Evolutionary conservation across 1,140 invertebrate genomes (phyloP).

Genomic region (Pygmarrhopalites habei): DNA sequence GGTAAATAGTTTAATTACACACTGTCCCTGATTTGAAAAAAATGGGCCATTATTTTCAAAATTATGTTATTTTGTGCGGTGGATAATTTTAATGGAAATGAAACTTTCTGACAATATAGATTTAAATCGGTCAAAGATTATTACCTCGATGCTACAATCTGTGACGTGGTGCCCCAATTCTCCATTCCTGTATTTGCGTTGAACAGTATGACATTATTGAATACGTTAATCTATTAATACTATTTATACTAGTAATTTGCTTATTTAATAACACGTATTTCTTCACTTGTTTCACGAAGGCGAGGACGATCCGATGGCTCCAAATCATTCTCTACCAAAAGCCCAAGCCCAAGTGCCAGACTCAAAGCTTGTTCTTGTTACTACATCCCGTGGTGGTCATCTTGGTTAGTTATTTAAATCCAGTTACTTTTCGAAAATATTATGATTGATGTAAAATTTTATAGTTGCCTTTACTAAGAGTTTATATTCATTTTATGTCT

Average conservation of each 20-base stretch:
- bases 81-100: conserved; percentile 21
- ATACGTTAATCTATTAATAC: not conserved
- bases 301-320: too few species aligned
- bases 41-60: conserved; percentile 26
- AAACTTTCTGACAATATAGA: conserved; percentile 24
- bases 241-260: not conserved
- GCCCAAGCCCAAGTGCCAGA: not conserved
- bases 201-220: conserved; percentile 8
- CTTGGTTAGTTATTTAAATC: not conserved
- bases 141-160: conserved; percentile 59
- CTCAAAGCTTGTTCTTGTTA: not conserved
- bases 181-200: conserved; percentile 32
- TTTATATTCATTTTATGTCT: too few species aligned
- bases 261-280: not conserved
- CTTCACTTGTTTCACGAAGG: too few species aligned
- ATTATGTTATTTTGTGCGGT: conserved; percentile 30
- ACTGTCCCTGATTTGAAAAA: too few species aligned
- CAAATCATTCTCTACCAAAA: not conserved
- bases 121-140: conserved; percentile 70
- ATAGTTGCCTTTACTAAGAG: too few species aligned
- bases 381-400: not conserved
- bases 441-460: too few species aligned
- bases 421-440: too few species aligned
- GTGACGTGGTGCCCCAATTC: conserved; percentile 23
- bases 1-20: too few species aligned